Base-by-base conservation (phyloP, 2,888 invertebrate genomes). In the Hyles lineata region DNA sequence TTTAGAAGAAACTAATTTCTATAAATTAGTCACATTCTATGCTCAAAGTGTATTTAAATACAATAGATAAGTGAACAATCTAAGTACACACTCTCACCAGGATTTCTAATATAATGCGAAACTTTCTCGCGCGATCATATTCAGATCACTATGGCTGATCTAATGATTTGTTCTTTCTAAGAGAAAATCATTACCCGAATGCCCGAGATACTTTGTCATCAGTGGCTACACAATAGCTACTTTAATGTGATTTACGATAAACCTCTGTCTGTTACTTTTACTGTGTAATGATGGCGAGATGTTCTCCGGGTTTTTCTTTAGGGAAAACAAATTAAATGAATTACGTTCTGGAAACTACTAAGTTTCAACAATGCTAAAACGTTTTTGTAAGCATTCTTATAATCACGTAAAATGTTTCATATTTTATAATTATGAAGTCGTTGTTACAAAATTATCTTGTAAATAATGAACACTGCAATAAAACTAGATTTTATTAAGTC, bases 51-150 rank as follows among this genome's bases (percentile, higher is more conserved):
- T 58, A 9, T n/a, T 55, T 55, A n/a, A 8, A 70, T 63, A 35
- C 60, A 70, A 29, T 60, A 73, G 60, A 11, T n/a, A 50, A 70
- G 74, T 73, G 76, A 81, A 80, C 80, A 83, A 81, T 71, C 21
- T 35, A 71, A 61, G 60, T 50, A 70, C 52, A 62, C 35, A 73
- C 35, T 71, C 71, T 71, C 74, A 61, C 72, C 71, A 71, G 76
- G 76, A 77, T 82, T 81, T 82, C 74, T 78, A 79, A 78, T 79
- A 84, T 81, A 80, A 86, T 85, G 82, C 76, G 75, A 80, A 81
- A 89, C 89, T 89, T 89, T 90, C 89, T 85, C 83, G 83, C 78
- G 79, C 79, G 76, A 78, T 82, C 83, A 80, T 83, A 85, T 86
- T 83, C 80, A 81, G 82, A 85, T 85, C 83, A 81, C 69, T 79